A percentile compares a stretch with the other conserved stretches of the same genome.
Conservation (phyloP, 1,140 invertebrate species). For the Homalodisca vitripennis region DNA sequence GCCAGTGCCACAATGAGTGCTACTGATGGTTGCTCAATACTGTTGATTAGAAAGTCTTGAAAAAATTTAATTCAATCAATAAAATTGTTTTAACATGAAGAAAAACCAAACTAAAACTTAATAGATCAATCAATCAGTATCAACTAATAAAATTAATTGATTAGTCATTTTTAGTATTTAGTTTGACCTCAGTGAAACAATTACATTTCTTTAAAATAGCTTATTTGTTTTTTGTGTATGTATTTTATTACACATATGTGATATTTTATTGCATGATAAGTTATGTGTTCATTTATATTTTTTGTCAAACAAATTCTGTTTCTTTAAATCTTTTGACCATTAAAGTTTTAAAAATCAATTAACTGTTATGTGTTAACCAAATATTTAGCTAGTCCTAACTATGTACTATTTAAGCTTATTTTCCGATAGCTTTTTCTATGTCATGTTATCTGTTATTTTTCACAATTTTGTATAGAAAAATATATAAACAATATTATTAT, state of each 20-base stretch:
- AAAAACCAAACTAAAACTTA: too few relatives aligned
- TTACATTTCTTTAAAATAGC: not conserved
- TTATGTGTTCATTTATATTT: not conserved
- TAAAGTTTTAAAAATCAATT: not conserved
- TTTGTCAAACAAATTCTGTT: not conserved
- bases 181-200: too few relatives aligned
- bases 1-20: too few relatives aligned
- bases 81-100: too few relatives aligned
- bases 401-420: slow-evolving; percentile 1
- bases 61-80: too few relatives aligned
- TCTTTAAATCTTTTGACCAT: not conserved
- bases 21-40: too few relatives aligned
- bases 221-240: not conserved
- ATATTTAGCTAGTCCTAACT: slow-evolving; percentile 8
- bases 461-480: slow-evolving; percentile 11
- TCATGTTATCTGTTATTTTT: slow-evolving; percentile 9
- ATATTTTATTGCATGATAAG: not conserved
- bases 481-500: slow-evolving; percentile 3
- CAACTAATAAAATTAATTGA: too few relatives aligned
- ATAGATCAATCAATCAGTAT: too few relatives aligned
- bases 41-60: too few relatives aligned
- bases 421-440: slow-evolving; percentile 10
- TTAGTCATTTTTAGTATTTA: too few relatives aligned
- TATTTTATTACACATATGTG: not conserved
- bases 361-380: slow-evolving; percentile 5